Evolutionary conservation across 2,888 invertebrate genomes (phyloP).

Genomic region (Ecliptopera silaceata): DNA sequence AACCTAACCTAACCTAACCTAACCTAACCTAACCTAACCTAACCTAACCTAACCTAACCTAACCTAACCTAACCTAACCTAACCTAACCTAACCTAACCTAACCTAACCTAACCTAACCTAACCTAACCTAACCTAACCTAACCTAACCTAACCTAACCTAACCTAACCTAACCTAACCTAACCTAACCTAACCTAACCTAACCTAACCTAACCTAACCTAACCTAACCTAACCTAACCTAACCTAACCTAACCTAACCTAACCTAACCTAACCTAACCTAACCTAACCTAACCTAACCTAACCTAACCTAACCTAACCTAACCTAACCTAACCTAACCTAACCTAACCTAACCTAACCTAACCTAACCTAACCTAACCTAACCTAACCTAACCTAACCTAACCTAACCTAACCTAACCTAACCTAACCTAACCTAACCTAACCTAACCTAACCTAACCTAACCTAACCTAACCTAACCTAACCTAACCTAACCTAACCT

Average conservation of each 20-base stretch:
- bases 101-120: conserved; percentile 20
- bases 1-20: conserved; percentile 18
- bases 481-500: conserved; percentile 27
- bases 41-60: conserved; percentile 20
- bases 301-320: conserved; percentile 28
- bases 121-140: conserved; percentile 20
- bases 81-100: conserved; percentile 24
- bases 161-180: conserved; percentile 14
- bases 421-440: conserved; percentile 30
- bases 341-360: conserved; percentile 29
- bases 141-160: conserved; percentile 23
- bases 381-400: conserved; percentile 29
- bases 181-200: conserved; percentile 14
- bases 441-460: conserved; percentile 30
- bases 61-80: conserved; percentile 20
- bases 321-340: conserved; percentile 29
- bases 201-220: conserved; percentile 25
- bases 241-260: conserved; percentile 23
- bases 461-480: conserved; percentile 29
- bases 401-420: conserved; percentile 29
- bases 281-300: conserved; percentile 14
- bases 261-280: conserved; percentile 17
- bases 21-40: conserved; percentile 23
- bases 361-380: conserved; percentile 30
- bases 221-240: conserved; percentile 30